Base-by-base conservation (phyloP, 1,140 invertebrate species). In the Formica exsecta region DNA sequence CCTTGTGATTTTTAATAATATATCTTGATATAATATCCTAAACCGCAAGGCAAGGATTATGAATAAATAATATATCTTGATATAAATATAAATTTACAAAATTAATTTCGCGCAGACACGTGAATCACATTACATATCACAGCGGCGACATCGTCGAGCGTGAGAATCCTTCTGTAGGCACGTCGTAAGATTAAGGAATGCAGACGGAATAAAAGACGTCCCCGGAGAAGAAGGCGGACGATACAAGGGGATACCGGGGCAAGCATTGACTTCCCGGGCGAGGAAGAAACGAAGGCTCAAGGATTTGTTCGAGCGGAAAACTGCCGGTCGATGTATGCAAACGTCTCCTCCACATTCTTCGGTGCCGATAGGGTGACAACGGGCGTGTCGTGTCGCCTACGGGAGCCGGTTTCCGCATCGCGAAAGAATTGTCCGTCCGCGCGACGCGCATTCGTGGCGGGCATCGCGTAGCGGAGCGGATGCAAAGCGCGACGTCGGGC, bases 281-380 rank as follows among this genome's bases (percentile, higher is more conserved):
- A 73, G 59, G 76, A 81, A 88, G 75, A 81, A 87, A 87, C 77
- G 74, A 61, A 66, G 73, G 73, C 79, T 68, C 87, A 87, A 89
- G 94, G 93, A 95, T 95, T 95, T 95, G 94, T 94, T 95, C 94
- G 83, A 92, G 92, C 91, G 93, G 93, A 95, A 95, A 95, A 95
- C 92, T 94, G 92, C 92, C 92, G 92, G 91, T 93, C 94, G 92
- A 94, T 94, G 92, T 95, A 95, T 95, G 95, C 95, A 94, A 95
- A 95, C 94, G 93, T 93, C 92, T 93, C 89, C 81, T 91, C 86
- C 89, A 89, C 90, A 90, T 94, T 87, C 90, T 93, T 92, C 68
- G 90, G 89, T 93, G 92, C 90, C 93, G 92, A 95, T 95, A 93
- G 94, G 93, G 94, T 95, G 94, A 95, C 93, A 95, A 95, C 94